phyloP scores from a whole-genome alignment of 2,888 invertebrate genomes.

The Cylloceria caligata region DNA sequence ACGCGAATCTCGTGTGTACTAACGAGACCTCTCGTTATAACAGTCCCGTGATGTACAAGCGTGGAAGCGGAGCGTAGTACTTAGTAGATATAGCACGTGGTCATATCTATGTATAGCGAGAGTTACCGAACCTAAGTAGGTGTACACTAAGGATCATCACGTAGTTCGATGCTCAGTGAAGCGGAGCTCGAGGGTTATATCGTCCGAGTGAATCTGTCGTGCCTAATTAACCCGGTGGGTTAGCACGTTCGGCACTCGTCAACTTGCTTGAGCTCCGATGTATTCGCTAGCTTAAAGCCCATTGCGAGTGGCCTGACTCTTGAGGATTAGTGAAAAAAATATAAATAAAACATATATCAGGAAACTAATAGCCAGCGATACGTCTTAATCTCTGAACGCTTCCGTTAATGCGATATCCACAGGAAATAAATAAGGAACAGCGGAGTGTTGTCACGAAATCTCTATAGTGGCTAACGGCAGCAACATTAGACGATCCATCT shows the following conservation, averaged over 20 bases:
- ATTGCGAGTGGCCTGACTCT: not conserved
- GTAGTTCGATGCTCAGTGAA: conserved; percentile 57
- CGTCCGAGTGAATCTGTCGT: conserved; percentile 62
- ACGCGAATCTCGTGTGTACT: conserved; percentile 60
- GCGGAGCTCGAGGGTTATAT: conserved; percentile 56
- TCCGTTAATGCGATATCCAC: not conserved
- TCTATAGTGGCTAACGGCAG: conserved; percentile 15
- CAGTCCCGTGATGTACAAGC: conserved; percentile 28
- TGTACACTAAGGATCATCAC: conserved; percentile 66
- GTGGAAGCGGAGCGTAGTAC: conserved; percentile 12
- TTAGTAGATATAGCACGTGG: not conserved
- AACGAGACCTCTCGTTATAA: conserved; percentile 67
- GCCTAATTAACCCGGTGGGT: conserved; percentile 66
- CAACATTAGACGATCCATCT: conserved; percentile 73
- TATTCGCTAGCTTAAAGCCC: not conserved
- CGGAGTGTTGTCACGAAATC: conserved; percentile 25
- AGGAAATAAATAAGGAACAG: conserved; percentile 16
- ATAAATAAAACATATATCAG: not conserved
- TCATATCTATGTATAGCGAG: conserved; percentile 42
- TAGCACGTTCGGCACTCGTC: conserved; percentile 54
- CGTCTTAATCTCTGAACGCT: not conserved
- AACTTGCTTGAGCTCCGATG: not conserved
- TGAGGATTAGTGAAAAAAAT: conserved; percentile 25
- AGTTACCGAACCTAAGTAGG: conserved; percentile 52
- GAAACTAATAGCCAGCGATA: conserved; percentile 27